phyloP scores from a whole-genome alignment of 2,113 vertebrate genomes.

The Pithys albifrons region DNA sequence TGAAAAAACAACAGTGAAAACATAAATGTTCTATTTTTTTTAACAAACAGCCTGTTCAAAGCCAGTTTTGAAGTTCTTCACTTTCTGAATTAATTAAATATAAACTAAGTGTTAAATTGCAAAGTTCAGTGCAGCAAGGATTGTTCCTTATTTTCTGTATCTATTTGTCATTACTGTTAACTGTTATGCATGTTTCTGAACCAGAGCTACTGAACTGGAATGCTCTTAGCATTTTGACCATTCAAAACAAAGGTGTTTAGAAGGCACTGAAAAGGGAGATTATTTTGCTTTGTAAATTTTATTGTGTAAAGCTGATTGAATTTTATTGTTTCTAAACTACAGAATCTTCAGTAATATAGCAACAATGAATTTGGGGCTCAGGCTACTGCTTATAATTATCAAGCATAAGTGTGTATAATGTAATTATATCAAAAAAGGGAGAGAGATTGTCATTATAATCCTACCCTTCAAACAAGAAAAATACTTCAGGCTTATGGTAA shows the following conservation, averaged over 20 bases:
- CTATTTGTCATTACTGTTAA: constrained; percentile 64
- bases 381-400: neutral
- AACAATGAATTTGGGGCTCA: neutral
- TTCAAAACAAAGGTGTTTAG: constrained; percentile 60
- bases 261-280: neutral
- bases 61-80: constrained; percentile 70
- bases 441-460: neutral
- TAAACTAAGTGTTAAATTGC: constrained; percentile 78
- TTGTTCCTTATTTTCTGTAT: constrained; percentile 53
- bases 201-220: constrained; percentile 57
- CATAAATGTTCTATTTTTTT: constrained; percentile 80
- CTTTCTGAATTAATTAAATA: constrained; percentile 80
- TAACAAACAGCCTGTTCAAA: constrained; percentile 82
- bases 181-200: constrained; percentile 26
- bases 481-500: neutral
- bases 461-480: neutral
- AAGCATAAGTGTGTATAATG: neutral
- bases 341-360: neutral
- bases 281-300: constrained; percentile 65
- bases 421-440: neutral
- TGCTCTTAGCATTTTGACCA: constrained; percentile 34
- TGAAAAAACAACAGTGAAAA: constrained; percentile 88
- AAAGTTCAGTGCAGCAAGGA: constrained; percentile 67
- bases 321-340: constrained; percentile 52
- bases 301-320: constrained; percentile 1